A percentile compares a stretch with the other conserved stretches of the same genome.
These are phyloP conservation scores for Cardiocondyla obscurior DNA, from an alignment of 1,140 invertebrate genomes.

Conservation along the genomic window DNA sequence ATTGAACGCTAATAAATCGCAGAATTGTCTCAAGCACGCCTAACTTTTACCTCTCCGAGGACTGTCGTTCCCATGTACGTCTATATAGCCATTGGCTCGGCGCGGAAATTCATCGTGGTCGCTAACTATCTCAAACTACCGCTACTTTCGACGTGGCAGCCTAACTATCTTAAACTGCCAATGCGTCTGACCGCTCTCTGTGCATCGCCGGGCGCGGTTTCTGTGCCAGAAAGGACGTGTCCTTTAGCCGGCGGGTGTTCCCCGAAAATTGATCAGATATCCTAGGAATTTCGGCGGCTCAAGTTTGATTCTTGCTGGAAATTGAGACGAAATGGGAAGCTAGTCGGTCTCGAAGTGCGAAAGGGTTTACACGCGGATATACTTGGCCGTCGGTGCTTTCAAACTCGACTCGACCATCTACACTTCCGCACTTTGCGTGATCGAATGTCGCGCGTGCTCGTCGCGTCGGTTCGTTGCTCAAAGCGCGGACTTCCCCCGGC, in stretches of 20 bases:
- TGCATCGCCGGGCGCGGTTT: background rate
- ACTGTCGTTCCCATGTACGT: constrained; percentile 43
- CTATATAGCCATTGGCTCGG: constrained; percentile 64
- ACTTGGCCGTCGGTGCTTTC: background rate
- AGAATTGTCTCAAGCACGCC: constrained; percentile 59
- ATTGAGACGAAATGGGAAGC: constrained; percentile 21
- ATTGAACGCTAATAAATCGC: constrained; percentile 68
- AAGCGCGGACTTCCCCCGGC: background rate
- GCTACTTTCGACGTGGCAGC: constrained; percentile 63
- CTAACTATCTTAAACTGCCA: constrained; percentile 76
- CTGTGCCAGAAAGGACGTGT: constrained; percentile 26
- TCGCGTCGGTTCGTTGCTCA: background rate
- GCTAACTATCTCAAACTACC: constrained; percentile 73
- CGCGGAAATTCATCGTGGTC: constrained; percentile 73
- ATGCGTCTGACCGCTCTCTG: constrained; percentile 50
- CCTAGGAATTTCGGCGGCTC: constrained; percentile 29
- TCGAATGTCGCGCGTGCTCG: constrained; percentile 29
- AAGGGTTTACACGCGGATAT: constrained; percentile 13
- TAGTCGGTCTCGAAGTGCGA: constrained; percentile 19
- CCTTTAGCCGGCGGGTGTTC: constrained; percentile 28
- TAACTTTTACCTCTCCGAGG: constrained; percentile 66
- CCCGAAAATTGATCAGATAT: constrained; percentile 39
- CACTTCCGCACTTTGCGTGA: constrained; percentile 18
- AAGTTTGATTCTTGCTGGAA: constrained; percentile 35
- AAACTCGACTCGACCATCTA: background rate